Evolutionary conservation across 2,113 vertebrate genomes (phyloP).

Genomic region (Lycaon pictus): DNA sequence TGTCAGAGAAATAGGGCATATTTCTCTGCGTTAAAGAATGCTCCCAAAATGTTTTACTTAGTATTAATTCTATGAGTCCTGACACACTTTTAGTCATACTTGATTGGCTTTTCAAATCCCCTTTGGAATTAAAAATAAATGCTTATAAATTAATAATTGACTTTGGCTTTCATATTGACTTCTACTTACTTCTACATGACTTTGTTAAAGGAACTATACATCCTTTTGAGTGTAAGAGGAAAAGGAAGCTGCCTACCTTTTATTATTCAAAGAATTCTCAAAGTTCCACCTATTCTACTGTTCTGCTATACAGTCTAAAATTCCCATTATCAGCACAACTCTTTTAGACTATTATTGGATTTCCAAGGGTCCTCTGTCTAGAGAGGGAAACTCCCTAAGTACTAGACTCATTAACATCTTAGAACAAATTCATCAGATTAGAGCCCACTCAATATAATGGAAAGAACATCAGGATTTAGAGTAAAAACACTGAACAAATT

Average conservation of each 20-base stretch:
- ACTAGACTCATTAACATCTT: neutral
- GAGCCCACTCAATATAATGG: neutral
- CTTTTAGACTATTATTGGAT: neutral
- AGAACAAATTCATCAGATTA: neutral
- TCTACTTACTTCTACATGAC: neutral
- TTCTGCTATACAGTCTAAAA: neutral
- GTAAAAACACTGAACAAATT: neutral
- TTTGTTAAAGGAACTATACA: neutral
- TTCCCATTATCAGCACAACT: neutral
- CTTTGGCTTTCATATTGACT: neutral
- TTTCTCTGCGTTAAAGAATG: neutral
- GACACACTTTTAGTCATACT: neutral
- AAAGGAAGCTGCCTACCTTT: neutral
- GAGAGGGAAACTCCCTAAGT: neutral
- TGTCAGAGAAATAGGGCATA: neutral
- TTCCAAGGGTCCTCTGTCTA: neutral
- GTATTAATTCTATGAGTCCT: neutral
- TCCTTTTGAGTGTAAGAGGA: neutral
- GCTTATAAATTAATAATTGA: conserved; percentile 18
- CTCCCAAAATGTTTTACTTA: neutral
- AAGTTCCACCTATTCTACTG: neutral
- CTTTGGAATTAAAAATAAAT: neutral
- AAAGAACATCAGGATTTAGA: neutral
- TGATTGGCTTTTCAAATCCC: neutral
- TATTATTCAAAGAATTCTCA: neutral